A percentile compares a stretch with the other conserved stretches of the same genome.
These are phyloP conservation scores for Ferrisia virgata DNA, from an alignment of 2,888 invertebrate genomes.

Conservation along the genomic window DNA sequence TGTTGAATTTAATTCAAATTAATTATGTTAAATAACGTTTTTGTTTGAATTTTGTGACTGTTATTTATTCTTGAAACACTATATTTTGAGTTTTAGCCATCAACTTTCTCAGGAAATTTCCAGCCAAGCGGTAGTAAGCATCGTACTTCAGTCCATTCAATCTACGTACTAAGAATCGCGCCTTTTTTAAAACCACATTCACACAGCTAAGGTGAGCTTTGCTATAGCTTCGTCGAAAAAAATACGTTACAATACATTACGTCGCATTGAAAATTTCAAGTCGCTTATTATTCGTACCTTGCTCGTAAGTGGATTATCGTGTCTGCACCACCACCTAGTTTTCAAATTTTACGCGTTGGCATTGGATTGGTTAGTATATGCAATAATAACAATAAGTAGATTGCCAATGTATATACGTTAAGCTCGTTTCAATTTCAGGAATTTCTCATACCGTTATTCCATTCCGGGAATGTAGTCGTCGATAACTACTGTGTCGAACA, in stretches of 20 bases:
- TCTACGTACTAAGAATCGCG: not conserved
- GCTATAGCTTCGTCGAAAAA: too few relatives aligned
- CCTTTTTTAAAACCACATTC: not conserved
- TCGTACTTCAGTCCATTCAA: not conserved
- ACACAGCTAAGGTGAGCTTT: not conserved
- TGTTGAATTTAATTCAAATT: too few relatives aligned
- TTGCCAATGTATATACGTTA: not conserved
- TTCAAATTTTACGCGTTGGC: not conserved
- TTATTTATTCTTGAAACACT: not conserved
- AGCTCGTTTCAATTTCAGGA: not conserved
- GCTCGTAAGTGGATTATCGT: not conserved
- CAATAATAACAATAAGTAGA: not conserved
- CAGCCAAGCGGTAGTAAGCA: not conserved
- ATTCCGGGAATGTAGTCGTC: not conserved
- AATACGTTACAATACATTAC: not conserved
- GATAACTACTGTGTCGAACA: not conserved
- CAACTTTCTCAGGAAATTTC: not conserved
- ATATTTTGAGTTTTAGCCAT: not conserved
- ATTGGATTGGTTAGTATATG: not conserved
- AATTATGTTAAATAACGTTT: too few relatives aligned
- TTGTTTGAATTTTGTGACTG: too few relatives aligned
- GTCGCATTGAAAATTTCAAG: not conserved
- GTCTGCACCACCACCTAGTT: not conserved
- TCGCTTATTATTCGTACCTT: too few relatives aligned
- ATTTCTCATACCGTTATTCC: not conserved